Conservation (phyloP, 2,113 vertebrate genomes). For the Vicugna pacos region DNA sequence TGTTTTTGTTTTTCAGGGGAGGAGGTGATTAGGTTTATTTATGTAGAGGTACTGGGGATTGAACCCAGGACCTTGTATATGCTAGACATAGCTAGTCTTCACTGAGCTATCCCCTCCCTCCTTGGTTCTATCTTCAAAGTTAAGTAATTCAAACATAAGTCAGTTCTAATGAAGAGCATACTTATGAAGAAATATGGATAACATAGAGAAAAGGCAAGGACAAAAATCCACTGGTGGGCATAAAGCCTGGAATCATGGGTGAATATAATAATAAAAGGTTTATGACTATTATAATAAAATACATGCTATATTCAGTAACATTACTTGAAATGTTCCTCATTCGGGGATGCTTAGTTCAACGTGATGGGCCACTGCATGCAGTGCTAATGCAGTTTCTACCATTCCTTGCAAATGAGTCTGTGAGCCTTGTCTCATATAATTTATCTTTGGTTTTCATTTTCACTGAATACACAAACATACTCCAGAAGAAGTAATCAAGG, state of each 20-base stretch:
- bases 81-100: too few relatives aligned
- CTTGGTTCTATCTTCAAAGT: not conserved
- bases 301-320: not conserved
- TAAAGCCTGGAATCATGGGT: not conserved
- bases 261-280: not conserved
- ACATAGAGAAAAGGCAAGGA: not conserved
- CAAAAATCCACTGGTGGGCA: not conserved
- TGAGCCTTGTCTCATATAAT: not conserved
- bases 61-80: too few relatives aligned
- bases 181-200: not conserved
- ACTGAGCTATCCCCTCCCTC: too few relatives aligned
- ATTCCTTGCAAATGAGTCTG: not conserved
- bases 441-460: constrained; percentile 37
- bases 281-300: not conserved
- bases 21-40: too few relatives aligned
- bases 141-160: not conserved
- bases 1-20: too few relatives aligned
- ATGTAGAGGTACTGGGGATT: too few relatives aligned
- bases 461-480: not conserved
- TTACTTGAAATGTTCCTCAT: not conserved
- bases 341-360: not conserved
- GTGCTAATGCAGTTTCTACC: not conserved
- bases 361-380: not conserved
- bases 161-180: not conserved
- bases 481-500: not conserved